Evolutionary conservation across 2,888 invertebrate genomes (phyloP), one percentile per base, ranked within the genome.

Genomic region (Amblyjoppa proteus): DNA sequence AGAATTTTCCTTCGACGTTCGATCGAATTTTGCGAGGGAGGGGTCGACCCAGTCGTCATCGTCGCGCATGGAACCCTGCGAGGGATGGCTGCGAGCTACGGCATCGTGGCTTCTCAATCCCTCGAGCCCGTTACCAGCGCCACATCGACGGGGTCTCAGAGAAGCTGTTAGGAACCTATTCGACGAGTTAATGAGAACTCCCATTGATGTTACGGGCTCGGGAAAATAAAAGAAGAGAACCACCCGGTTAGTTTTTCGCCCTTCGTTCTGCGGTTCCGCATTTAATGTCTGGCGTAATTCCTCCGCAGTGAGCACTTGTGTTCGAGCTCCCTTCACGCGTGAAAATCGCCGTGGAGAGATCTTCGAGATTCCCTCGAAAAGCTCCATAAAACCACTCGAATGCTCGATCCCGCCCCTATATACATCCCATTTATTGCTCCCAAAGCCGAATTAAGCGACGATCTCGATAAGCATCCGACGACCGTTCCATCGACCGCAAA

Each of bases 171-270:
- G 77, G 56, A 69, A 69, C 28, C 77, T 16, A 56, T 77, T 77
- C 68, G 68, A 25, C 38, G 51, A 69, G 77, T 58, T 77, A 69
- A 77, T 69, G 77, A 77, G 25, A 68, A 69, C 25, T 77, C 13
- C 41, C 58, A 77, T 45, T 49, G 77, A 56, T 53, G 56, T 28
- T 53, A 3, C 25, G n/a, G 7, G 41, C 64, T n/a, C 20, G 76
- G 58, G 13, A 11, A 9, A 45, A 41, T 31, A 66, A 49, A 66
- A 16, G 49, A 75, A 66, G 34, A 51, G 56, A 38, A 6, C 76
- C 34, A 56, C 77, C 41, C 20, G 13, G 38, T 9, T 38, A 4
- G 41, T 41, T 38, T 5, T 34, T 20, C 6, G 38, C 5, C 25
- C 38, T 7, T 31, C 53, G 11, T 38, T 34, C 38, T 16, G n/a